Evolutionary conservation across 2,888 invertebrate species (phyloP).

Genomic region (Cyaniris semiargus): DNA sequence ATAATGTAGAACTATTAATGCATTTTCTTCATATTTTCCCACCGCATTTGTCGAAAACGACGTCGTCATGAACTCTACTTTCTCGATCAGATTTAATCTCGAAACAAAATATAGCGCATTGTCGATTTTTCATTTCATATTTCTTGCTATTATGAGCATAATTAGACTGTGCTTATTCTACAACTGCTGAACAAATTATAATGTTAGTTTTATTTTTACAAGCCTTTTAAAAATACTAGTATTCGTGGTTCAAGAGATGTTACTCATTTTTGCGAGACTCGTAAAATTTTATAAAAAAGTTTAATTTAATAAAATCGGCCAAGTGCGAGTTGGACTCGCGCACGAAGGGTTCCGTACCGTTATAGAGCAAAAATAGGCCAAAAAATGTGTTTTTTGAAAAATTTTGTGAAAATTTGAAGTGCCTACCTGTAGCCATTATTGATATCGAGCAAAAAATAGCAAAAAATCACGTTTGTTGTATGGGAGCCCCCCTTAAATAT

Average conservation of each 20-base stretch:
- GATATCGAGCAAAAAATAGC: no score
- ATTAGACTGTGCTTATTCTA: not conserved
- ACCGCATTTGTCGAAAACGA: not conserved
- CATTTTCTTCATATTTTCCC: no score
- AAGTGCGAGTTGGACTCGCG: no score
- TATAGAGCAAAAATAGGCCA: no score
- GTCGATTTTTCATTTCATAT: slow-evolving; percentile 11
- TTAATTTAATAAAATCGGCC: no score
- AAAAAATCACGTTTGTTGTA: no score
- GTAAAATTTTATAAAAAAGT: not conserved
- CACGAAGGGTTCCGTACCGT: no score
- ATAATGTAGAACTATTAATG: no score
- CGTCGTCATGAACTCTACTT: not conserved
- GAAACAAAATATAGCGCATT: slow-evolving; percentile 1
- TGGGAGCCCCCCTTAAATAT: no score
- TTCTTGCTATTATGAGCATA: not conserved
- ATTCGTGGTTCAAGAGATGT: not conserved
- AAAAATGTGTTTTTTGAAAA: no score
- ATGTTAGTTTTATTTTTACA: not conserved
- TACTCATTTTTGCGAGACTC: not conserved
- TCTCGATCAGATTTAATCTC: not conserved
- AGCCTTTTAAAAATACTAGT: not conserved
- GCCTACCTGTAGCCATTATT: no score
- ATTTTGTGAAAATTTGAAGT: no score
- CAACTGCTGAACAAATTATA: not conserved